These are phyloP conservation scores for Drosophila percnosoma DNA, from an alignment of 2,888 invertebrate species.

Conservation along the genomic window DNA sequence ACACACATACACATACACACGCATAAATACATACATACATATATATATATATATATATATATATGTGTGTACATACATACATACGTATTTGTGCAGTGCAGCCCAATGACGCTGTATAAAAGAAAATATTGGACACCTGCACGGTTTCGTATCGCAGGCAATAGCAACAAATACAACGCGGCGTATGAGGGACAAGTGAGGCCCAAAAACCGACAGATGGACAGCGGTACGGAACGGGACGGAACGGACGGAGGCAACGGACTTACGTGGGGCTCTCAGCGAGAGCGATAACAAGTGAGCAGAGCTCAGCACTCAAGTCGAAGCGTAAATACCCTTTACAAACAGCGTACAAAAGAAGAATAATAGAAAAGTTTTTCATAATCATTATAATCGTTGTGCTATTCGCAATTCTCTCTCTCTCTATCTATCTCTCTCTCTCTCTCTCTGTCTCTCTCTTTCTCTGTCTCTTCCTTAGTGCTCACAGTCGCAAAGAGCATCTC, in stretches of 20 bases:
- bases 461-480: background rate
- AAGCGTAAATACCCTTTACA: constrained; percentile 31
- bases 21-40: no score
- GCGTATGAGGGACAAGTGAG: constrained; percentile 73
- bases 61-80: no score
- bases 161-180: constrained; percentile 57
- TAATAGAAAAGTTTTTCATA: background rate
- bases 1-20: background rate
- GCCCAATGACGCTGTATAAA: constrained; percentile 80
- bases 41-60: no score
- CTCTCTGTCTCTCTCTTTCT: background rate
- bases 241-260: constrained; percentile 4
- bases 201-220: constrained; percentile 58
- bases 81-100: constrained; percentile 37
- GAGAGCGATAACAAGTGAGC: constrained; percentile 44
- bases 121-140: constrained; percentile 83
- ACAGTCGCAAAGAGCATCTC: constrained; percentile 18
- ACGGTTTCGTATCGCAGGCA: constrained; percentile 76
- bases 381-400: background rate
- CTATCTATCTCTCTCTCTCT: background rate
- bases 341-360: background rate
- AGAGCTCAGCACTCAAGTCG: constrained; percentile 16
- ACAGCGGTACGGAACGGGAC: constrained; percentile 23
- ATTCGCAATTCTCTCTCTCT: background rate
- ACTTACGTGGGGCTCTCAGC: constrained; percentile 44